A percentile compares a stretch with the other conserved stretches of the same genome.
These are phyloP conservation scores for Drosophila borborema DNA, from an alignment of 2,888 invertebrate genomes.

Conservation along the genomic window DNA sequence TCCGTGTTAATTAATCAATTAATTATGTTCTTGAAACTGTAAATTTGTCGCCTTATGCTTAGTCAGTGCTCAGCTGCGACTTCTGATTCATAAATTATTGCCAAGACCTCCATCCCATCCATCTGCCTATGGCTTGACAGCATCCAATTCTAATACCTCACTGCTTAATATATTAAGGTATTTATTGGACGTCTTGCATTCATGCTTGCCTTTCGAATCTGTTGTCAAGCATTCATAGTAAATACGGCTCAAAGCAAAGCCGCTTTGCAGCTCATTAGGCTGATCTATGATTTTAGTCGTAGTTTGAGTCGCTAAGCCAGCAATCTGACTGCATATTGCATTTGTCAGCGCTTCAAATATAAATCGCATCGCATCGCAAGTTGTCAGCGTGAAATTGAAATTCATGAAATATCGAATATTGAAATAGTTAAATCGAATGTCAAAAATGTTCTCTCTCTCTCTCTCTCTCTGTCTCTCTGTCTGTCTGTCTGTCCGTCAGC, in stretches of 20 bases:
- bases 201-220: not conserved
- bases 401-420: constrained; percentile 42
- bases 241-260: not conserved
- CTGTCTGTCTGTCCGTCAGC: constrained; percentile 13
- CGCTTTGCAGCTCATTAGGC: not conserved
- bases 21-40: constrained; percentile 72
- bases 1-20: constrained; percentile 75
- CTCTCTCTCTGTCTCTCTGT: constrained; percentile 1
- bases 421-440: constrained; percentile 49
- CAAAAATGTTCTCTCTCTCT: constrained; percentile 31
- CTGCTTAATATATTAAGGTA: not conserved
- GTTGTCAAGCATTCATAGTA: not conserved
- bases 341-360: constrained; percentile 13
- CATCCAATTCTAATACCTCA: not conserved
- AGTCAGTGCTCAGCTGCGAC: constrained; percentile 3
- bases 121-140: constrained; percentile 13
- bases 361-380: constrained; percentile 14
- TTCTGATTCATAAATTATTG: constrained; percentile 57
- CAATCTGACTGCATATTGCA: constrained; percentile 4
- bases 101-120: constrained; percentile 7
- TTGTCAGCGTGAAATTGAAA: constrained; percentile 29
- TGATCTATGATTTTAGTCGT: not conserved
- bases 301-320: not conserved
- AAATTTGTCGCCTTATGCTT: constrained; percentile 65
- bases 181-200: not conserved